Evolutionary conservation across 2,888 invertebrate genomes (phyloP).

Genomic region (Tolmerus cingulatus): DNA sequence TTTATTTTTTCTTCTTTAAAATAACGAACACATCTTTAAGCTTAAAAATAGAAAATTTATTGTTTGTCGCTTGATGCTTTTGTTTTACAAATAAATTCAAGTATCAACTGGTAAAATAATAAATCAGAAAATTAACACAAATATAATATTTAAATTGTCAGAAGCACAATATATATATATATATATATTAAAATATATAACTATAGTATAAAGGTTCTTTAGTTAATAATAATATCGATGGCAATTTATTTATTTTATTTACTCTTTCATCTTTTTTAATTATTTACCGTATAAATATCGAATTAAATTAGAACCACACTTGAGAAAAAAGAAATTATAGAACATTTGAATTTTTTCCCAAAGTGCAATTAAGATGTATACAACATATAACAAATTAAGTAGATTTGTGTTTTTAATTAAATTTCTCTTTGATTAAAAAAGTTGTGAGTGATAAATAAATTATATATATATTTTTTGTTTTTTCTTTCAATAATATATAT

Average conservation of each 20-base stretch:
- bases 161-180: not conserved
- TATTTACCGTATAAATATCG: not conserved
- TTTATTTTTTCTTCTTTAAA: not conserved
- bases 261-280: not conserved
- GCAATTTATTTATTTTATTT: not conserved
- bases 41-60: not conserved
- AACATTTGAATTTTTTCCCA: not conserved
- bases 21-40: not conserved
- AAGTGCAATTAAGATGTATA: not conserved
- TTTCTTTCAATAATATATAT: too few relatives aligned
- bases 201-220: not conserved
- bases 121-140: not conserved
- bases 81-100: not conserved
- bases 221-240: not conserved
- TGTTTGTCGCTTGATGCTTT: not conserved
- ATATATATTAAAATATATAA: not conserved
- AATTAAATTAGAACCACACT: not conserved
- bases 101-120: not conserved
- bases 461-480: not conserved
- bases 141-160: not conserved
- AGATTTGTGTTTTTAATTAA: not conserved
- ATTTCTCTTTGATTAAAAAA: not conserved
- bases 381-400: not conserved
- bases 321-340: too few relatives aligned
- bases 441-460: not conserved